phyloP scores from a whole-genome alignment of 2,113 vertebrate genomes.

The Cynopterus brachyotis region DNA sequence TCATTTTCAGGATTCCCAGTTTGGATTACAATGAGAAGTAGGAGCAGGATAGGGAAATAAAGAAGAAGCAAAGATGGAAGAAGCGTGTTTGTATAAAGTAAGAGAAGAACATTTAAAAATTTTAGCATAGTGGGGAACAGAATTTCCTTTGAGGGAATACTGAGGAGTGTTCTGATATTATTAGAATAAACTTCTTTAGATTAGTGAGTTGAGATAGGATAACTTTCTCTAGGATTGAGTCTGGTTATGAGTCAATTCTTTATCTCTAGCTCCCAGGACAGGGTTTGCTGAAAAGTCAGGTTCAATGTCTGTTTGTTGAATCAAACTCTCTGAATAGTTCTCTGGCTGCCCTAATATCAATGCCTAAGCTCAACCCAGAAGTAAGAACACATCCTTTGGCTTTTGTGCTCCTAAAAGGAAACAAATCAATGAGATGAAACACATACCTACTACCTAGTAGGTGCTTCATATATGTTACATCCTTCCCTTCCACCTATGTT shows the following conservation, averaged over 20 bases:
- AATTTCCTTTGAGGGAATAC: not conserved
- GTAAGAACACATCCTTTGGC: not conserved
- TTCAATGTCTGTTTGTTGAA: not conserved
- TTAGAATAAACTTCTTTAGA: not conserved
- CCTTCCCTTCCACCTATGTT: not conserved
- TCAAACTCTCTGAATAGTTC: constrained; percentile 7
- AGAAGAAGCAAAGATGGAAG: not conserved
- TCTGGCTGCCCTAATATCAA: not conserved
- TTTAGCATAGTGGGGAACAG: not conserved
- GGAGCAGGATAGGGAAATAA: not conserved
- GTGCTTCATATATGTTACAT: not conserved
- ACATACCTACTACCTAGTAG: not conserved
- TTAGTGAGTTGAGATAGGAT: not conserved
- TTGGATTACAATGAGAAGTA: not conserved
- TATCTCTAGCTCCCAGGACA: not conserved
- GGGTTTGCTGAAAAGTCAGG: not conserved
- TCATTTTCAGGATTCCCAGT: not conserved
- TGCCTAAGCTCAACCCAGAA: not conserved
- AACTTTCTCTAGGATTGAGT: not conserved
- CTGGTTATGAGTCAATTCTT: not conserved
- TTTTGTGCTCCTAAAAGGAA: not conserved
- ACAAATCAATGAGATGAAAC: not conserved
- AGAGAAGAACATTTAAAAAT: not conserved
- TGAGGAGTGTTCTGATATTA: not conserved
- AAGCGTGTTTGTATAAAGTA: not conserved